These are phyloP conservation scores for Cephus spinipes DNA, from an alignment of 2,888 invertebrate genomes.

Conservation along the genomic window DNA sequence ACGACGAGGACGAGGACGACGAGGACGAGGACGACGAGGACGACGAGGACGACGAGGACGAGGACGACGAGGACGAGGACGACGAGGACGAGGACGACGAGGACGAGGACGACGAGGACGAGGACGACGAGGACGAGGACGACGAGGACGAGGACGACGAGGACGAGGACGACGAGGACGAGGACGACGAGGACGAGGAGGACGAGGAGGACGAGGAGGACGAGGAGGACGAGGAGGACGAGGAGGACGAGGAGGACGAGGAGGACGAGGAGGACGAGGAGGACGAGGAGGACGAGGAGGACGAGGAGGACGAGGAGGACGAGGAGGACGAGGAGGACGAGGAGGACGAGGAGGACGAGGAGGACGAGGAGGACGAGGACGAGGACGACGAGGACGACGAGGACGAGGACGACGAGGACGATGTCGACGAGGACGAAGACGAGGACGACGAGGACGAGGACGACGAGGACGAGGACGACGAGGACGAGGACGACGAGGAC, in stretches of 20 bases:
- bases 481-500: too few relatives aligned
- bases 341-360: neutral
- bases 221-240: neutral
- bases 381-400: constrained; percentile 8
- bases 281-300: neutral
- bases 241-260: neutral
- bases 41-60: constrained; percentile 3
- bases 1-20: neutral
- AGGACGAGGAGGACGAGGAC: neutral
- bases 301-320: constrained; percentile 1
- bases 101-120: constrained; percentile 13
- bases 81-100: neutral
- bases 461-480: too few relatives aligned
- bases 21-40: constrained; percentile 1
- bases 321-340: neutral
- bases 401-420: constrained; percentile 7
- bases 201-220: neutral
- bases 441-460: too few relatives aligned
- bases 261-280: neutral
- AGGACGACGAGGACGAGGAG: neutral
- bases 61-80: neutral
- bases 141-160: neutral
- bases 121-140: constrained; percentile 10
- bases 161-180: neutral
- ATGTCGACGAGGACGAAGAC: too few relatives aligned